Evolutionary conservation across 35 echinoderm and acorn worm species (phyloP).

Genomic region (Eucidaris tribuloides): DNA sequence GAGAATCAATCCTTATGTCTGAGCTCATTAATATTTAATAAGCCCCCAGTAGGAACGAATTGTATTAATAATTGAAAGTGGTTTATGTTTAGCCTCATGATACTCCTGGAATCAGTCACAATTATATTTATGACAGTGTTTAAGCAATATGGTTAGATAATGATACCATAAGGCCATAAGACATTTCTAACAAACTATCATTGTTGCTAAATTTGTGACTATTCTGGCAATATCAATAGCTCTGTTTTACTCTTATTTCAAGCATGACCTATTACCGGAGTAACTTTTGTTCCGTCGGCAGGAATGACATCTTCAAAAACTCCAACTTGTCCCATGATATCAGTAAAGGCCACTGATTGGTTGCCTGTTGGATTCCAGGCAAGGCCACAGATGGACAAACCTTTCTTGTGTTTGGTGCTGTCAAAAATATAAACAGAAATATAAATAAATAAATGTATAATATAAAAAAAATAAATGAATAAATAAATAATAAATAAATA

Average conservation of each 20-base stretch:
- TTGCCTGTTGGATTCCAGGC: conserved; percentile 59
- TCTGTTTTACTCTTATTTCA: not conserved
- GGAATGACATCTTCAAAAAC: conserved; percentile 61
- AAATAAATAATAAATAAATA: too few relatives aligned
- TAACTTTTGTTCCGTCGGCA: not conserved
- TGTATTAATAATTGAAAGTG: too few relatives aligned
- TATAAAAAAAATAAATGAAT: not conserved
- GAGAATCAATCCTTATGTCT: too few relatives aligned
- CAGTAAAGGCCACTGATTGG: conserved; percentile 69
- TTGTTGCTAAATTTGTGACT: not conserved
- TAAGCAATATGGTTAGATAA: not conserved
- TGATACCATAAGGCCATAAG: not conserved
- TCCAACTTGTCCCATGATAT: conserved; percentile 77
- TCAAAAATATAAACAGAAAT: conserved; percentile 14
- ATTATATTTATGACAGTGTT: too few relatives aligned
- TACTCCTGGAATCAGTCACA: too few relatives aligned
- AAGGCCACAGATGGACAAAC: conserved; percentile 54
- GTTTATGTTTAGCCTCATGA: too few relatives aligned
- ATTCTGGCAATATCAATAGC: too few relatives aligned
- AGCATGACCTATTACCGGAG: conserved; percentile 15
- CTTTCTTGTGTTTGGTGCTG: conserved; percentile 84
- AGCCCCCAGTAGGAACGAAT: too few relatives aligned
- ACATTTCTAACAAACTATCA: not conserved
- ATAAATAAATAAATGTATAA: not conserved
- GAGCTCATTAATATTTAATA: too few relatives aligned